Base-by-base conservation (phyloP, 2,888 invertebrate species). In the Lycophotia porphyrea region DNA sequence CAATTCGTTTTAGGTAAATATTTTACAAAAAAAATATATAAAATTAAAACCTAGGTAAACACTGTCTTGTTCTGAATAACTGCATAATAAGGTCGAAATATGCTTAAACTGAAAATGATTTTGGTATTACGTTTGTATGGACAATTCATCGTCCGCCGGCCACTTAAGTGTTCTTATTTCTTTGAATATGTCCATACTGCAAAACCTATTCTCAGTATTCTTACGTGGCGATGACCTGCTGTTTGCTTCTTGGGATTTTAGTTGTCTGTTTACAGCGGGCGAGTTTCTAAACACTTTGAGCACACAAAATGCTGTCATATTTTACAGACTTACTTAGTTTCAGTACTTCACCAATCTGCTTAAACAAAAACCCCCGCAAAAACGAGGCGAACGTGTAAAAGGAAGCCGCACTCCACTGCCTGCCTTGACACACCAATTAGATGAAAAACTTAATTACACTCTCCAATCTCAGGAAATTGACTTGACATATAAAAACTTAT, bases 391-490 rank as follows among this genome's bases (percentile, higher is more conserved):
- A 85, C 89, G 88, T 88, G 89, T 88, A 88, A 86, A 88, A 95
- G 95, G 96, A 96, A 96, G 96, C 91, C 86, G 81, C 96, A 95
- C 88, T 95, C 92, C 88, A 92, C 84, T 93, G 94, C 88, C 93
- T 93, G 90, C 96, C 96, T 96, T 96, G 96, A 93, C 89, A 86
- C 88, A 76, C 85, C 93, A 93, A 95, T 95, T 94, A 94, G 87
- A 84, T 84, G 92, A 96, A 96, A 96, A 95, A 95, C 89, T 86
- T 93, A 95, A 96, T 96, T 95, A 95, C 91, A 91, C 92, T 90
- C 88, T 93, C 90, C 89, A 88, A 86, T 88, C 92, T 91, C 94
- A 95, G 95, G 95, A 95, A 95, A 95, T 94, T 92, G 91, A 82
- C 42, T 88, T 85, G 78, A 78, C 74, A 83, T 84, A 93, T 92